Percentiles rank a stretch among this genome's conserved stretches.
phyloP scores from a whole-genome alignment of 2,888 invertebrate genomes.

The Eristalis intricaria region DNA sequence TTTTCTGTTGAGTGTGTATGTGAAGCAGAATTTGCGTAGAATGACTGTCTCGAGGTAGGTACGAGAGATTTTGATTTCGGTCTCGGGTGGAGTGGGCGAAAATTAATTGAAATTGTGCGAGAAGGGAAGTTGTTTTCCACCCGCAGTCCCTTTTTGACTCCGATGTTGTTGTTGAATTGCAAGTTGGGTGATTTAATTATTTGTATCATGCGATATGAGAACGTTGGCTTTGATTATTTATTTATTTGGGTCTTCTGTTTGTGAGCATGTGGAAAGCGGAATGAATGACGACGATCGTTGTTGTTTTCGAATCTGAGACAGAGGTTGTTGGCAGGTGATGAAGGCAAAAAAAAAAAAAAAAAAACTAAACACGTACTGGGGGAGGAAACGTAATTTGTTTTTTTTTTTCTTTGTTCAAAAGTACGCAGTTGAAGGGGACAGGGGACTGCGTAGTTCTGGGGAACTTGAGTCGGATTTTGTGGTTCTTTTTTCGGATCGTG shows the following conservation, averaged over 20 bases:
- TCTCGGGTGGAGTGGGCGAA: conserved; percentile 2
- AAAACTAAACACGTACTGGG: background rate
- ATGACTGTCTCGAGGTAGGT: conserved; percentile 1
- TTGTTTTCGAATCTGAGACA: background rate
- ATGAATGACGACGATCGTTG: background rate
- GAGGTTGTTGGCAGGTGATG: background rate
- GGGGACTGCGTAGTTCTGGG: background rate
- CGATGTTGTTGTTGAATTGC: conserved; percentile 12
- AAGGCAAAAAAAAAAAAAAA: background rate
- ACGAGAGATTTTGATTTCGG: conserved; percentile 2
- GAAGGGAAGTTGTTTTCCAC: conserved; percentile 27
- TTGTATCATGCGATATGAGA: conserved; percentile 57
- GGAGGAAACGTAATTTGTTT: background rate
- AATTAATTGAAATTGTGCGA: conserved; percentile 68
- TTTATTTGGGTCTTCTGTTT: conserved; percentile 23
- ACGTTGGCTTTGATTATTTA: conserved; percentile 49
- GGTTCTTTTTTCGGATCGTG: too few species aligned
- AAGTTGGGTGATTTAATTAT: conserved; percentile 61
- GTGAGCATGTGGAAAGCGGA: background rate
- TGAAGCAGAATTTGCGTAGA: background rate
- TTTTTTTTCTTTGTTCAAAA: background rate
- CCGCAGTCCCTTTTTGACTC: background rate
- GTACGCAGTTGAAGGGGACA: background rate
- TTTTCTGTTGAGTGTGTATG: background rate
- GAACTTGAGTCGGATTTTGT: background rate